These are phyloP conservation scores for Chloroceryle aenea DNA, from an alignment of 2,113 vertebrate genomes.

Conservation along the genomic window DNA sequence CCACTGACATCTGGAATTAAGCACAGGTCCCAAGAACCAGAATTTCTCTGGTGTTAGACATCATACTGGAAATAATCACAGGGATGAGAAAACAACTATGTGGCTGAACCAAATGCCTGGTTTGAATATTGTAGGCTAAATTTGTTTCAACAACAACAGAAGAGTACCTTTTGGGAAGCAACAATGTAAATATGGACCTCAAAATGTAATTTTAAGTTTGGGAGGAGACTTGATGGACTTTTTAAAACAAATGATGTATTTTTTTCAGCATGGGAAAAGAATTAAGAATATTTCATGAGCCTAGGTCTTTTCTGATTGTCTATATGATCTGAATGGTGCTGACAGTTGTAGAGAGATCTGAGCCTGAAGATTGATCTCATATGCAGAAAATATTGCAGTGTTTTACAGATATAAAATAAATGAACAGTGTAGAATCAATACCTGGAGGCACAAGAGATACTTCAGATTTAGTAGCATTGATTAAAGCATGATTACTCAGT, in stretches of 20 bases:
- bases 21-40: background rate
- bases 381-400: background rate
- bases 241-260: background rate
- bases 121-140: background rate
- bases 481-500: slow-evolving; percentile 47
- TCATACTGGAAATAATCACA: background rate
- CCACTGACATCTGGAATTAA: background rate
- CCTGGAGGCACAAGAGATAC: background rate
- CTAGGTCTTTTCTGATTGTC: background rate
- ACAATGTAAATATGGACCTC: background rate
- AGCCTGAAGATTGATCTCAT: background rate
- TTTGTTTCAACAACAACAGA: background rate
- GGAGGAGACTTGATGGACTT: background rate
- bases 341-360: background rate
- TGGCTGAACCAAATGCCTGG: background rate
- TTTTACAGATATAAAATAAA: slow-evolving; percentile 17
- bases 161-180: background rate
- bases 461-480: slow-evolving; percentile 54
- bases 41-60: background rate
- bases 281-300: background rate
- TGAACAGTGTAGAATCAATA: slow-evolving; percentile 30
- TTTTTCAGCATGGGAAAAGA: background rate
- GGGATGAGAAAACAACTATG: background rate
- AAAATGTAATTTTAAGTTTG: background rate
- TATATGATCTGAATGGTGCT: background rate